phyloP scores from a whole-genome alignment of 2,113 vertebrate species.

The Taxidea taxus region DNA sequence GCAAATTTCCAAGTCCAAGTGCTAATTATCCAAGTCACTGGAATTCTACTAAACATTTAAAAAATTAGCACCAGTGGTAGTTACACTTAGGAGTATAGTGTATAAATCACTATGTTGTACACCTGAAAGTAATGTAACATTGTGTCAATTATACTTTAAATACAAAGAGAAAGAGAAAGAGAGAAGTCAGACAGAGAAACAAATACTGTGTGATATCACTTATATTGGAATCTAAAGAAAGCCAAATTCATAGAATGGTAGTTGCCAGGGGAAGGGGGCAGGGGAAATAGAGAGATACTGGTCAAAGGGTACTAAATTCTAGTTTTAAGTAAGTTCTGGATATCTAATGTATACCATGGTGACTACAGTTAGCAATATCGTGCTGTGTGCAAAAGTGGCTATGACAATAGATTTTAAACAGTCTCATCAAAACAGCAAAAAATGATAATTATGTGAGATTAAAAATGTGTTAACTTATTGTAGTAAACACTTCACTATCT shows the following conservation, averaged over 20 bases:
- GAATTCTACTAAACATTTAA: neutral
- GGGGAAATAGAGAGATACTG: neutral
- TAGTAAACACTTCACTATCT: neutral
- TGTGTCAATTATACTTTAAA: neutral
- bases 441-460: neutral
- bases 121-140: neutral
- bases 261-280: neutral
- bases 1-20: neutral
- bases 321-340: neutral
- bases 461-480: neutral
- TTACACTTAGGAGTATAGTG: neutral
- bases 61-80: neutral
- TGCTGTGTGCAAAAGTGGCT: neutral
- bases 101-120: neutral
- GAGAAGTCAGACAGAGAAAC: neutral
- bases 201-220: neutral
- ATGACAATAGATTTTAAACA: neutral
- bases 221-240: neutral
- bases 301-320: neutral
- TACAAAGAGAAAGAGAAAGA: neutral
- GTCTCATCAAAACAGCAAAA: neutral
- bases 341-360: neutral
- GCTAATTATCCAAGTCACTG: neutral
- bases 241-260: neutral
- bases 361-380: neutral